Evolutionary conservation across 1,140 invertebrate genomes (phyloP), one percentile per base, ranked within the genome.

Genomic region (Zaprionus africanus): DNA sequence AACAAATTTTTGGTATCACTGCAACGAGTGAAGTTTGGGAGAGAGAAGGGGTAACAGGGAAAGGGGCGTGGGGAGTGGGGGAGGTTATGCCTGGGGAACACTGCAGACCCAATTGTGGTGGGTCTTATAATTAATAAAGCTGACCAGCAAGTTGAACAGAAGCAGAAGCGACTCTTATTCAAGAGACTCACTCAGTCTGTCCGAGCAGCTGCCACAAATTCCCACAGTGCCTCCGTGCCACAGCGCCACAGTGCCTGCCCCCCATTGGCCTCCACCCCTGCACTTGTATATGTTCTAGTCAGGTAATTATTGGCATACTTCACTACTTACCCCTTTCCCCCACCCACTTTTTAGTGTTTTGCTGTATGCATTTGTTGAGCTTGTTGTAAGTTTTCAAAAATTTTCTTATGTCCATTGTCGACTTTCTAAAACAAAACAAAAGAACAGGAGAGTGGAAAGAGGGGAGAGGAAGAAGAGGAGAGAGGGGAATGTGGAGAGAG

Each of bases 171-270:
- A 46, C n/a, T 43, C 41, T 43, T 34, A 2, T 34, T 9, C 31
- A 3, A 34, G 49, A 56, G 51, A 24, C 66, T 58, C 38, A 41
- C 15, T 71, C 54, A 34, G 38, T 22, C 24, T 53, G 36, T 51
- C 64, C 9, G 15, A 67, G 61, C 79, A 81, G 78, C 62, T 81
- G 80, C 59, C 24, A 26, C 36, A 70, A 69, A 59, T 75, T 75
- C 75, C 58, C 70, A 78, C 62, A 78, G 58, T 67, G 43, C 58
- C 70, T 74, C 61, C 70, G 58, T 67, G 43, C 34, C 63, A 59
- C 51, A 34, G 5, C 11, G 9, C 5, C 2, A 59, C 51, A 34
- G 5, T 22, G 9, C 5, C 2, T 24, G 2, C 13, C 38, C 34
- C n/a, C n/a, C 62, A 7, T 15, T 6, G 0, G 5, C 19, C 15